Percentiles rank a stretch among this genome's conserved stretches.
These are phyloP conservation scores for Synanthedon tipuliformis DNA, from an alignment of 2,888 invertebrate species.

Conservation along the genomic window DNA sequence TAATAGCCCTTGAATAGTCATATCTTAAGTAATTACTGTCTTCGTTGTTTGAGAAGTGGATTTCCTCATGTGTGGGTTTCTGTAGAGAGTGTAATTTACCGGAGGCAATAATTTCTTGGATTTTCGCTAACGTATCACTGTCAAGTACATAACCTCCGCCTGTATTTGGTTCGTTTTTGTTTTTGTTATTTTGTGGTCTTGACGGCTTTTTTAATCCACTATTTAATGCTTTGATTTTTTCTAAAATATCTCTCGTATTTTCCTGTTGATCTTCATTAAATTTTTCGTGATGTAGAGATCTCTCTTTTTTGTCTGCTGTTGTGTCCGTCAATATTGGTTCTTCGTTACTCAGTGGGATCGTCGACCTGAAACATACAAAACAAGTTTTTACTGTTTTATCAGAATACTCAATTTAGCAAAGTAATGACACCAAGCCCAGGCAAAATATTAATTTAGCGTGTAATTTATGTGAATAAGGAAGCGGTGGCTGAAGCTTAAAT, in stretches of 20 bases:
- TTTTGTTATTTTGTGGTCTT: slow-evolving; percentile 30
- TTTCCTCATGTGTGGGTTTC: slow-evolving; percentile 18
- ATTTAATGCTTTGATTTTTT: slow-evolving; percentile 69
- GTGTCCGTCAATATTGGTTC: background rate
- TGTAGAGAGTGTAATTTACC: slow-evolving; percentile 29
- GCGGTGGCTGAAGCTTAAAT: slow-evolving; percentile 28
- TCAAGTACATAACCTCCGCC: slow-evolving; percentile 35
- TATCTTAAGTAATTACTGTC: slow-evolving; percentile 11
- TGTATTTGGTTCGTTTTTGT: slow-evolving; percentile 23
- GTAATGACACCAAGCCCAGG: slow-evolving; percentile 17
- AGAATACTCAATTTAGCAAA: background rate
- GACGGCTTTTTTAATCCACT: slow-evolving; percentile 46
- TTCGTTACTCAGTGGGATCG: slow-evolving; percentile 12
- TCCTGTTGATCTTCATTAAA: slow-evolving; percentile 20
- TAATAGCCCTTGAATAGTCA: slow-evolving; percentile 16
- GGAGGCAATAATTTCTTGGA: slow-evolving; percentile 46
- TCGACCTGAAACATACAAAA: slow-evolving; percentile 29
- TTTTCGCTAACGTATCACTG: slow-evolving; percentile 42
- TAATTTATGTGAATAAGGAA: slow-evolving; percentile 10
- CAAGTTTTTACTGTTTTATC: slow-evolving; percentile 1
- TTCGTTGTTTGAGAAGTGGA: slow-evolving; percentile 17
- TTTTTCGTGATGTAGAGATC: slow-evolving; percentile 27
- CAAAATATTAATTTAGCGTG: slow-evolving; percentile 17
- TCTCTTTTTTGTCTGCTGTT: slow-evolving; percentile 19
- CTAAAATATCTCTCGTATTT: slow-evolving; percentile 53